Conservation (phyloP, 1,140 invertebrate species). For the Drosophila nebulosa region DNA sequence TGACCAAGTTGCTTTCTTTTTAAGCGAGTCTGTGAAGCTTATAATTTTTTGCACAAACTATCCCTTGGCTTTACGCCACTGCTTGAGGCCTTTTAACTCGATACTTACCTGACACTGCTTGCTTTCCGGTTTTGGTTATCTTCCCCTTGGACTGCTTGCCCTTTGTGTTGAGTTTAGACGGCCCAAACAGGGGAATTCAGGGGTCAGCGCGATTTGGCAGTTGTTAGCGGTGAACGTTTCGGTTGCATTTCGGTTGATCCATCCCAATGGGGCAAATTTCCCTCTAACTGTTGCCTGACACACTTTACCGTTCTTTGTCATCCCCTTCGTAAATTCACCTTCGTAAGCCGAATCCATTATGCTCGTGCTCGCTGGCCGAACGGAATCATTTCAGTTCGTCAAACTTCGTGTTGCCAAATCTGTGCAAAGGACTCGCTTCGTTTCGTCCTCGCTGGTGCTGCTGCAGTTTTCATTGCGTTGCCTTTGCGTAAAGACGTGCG, state of each 20-base stretch:
- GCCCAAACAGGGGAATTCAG: no score
- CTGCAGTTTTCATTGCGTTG: conserved; percentile 72
- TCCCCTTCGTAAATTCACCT: background rate
- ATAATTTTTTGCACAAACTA: no score
- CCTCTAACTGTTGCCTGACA: background rate
- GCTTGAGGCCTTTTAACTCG: no score
- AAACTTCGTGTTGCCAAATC: conserved; percentile 33
- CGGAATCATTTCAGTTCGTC: background rate
- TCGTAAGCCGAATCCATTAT: background rate
- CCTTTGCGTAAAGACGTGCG: conserved; percentile 63
- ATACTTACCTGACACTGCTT: no score
- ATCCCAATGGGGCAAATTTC: background rate
- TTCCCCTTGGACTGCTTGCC: background rate
- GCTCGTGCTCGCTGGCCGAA: background rate
- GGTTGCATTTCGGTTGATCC: background rate
- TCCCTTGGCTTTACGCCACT: no score
- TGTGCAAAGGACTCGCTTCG: conserved; percentile 37
- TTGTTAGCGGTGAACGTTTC: no score
- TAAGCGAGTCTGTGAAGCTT: no score
- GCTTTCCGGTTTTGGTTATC: no score
- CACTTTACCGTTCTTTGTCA: background rate
- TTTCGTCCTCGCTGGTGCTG: conserved; percentile 10
- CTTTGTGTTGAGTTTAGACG: background rate
- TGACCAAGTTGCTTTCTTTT: no score
- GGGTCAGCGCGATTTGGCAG: no score